Conservation (phyloP, 2,113 vertebrate genomes). For the Australoheros scitulus region DNA sequence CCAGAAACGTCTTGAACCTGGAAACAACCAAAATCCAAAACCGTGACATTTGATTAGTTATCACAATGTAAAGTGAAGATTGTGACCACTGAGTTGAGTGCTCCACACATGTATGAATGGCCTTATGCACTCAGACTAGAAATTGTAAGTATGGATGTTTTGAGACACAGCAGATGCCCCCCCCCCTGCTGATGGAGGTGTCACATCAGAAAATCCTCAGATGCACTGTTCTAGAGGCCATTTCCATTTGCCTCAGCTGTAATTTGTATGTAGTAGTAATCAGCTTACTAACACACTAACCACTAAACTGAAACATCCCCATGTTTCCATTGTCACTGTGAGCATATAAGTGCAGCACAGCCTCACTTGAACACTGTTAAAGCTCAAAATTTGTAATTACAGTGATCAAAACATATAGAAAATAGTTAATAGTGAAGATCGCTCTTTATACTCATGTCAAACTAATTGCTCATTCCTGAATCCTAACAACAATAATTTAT, state of each 20-base stretch:
- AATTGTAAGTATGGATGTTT: not conserved
- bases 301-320: not conserved
- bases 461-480: not conserved
- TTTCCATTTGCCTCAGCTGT: not conserved
- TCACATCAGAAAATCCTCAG: not conserved
- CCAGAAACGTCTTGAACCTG: not conserved
- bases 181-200: not conserved
- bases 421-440: not conserved
- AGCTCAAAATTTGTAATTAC: not conserved
- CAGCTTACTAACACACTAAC: not conserved
- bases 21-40: not conserved
- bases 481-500: conserved; percentile 1
- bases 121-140: not conserved
- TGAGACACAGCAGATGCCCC: not conserved
- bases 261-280: not conserved
- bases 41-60: not conserved
- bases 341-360: not conserved
- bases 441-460: not conserved
- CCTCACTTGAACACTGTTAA: not conserved
- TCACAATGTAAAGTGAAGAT: not conserved
- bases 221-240: not conserved
- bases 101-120: not conserved
- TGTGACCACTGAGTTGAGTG: not conserved
- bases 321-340: not conserved
- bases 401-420: not conserved